Evolutionary conservation across 2,113 vertebrate genomes (phyloP), one percentile per base, ranked within the genome.

Genomic region (Oryzias melastigma): DNA sequence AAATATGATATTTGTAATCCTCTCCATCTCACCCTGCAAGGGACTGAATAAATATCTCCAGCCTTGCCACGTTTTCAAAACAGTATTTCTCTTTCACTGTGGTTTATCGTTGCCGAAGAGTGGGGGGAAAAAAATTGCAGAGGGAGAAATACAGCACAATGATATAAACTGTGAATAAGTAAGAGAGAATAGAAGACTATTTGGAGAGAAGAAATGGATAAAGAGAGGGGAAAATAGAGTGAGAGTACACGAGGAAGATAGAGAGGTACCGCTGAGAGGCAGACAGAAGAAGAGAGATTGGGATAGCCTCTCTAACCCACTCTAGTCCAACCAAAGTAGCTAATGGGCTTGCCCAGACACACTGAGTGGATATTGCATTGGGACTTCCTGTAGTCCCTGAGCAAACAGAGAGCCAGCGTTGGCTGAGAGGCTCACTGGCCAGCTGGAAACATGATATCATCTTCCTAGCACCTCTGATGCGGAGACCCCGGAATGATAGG

Each of bases 281-380:
- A 77, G 55, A 41, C 58, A 54, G 52, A 64, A 46, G 46, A 48
- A 60, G 67, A 77, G 65, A 68, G 73, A 82, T 76, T 52, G 67
- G 80, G 69, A 72, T 75, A 77, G 66, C 75, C 81, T 82, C 81
- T 85, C 68, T 65, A 79, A 19, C 62, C 68, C 77, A 75, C 82
- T 85, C 80, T 56, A 57, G 78, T 70, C 75, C 60, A 46, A 75
- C 74, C 67, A 68, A 86, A 89, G 86, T 71, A 86, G 82, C 87
- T 90, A 89, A 90, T 87, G 84, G 86, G 78, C 85, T 84, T 71
- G 86, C 82, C 85, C 79, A 87, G 87, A 87, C 57, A 56, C 76
- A 70, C 81, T 68, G 81, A 85, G 87, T 85, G 82, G 85, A 90
- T 91, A 91, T 91, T 91, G 89, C 88, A 51, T 65, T 86, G 90